phyloP scores from a whole-genome alignment of 2,888 invertebrate genomes.

The Hartigia nigra region DNA sequence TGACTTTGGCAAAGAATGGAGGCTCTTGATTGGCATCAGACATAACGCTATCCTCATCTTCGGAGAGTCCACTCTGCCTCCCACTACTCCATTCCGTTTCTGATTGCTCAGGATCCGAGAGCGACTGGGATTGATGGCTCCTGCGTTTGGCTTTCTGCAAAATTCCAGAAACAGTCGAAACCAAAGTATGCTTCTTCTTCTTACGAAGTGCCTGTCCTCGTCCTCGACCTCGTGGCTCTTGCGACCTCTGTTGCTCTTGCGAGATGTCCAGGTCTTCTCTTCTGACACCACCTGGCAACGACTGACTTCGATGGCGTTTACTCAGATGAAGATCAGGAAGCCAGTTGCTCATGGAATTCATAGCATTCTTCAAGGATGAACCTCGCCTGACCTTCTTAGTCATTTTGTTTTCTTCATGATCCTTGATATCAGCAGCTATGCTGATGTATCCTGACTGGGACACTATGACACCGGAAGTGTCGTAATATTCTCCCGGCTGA shows the following conservation, averaged over 20 bases:
- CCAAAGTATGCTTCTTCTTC: conserved; percentile 84
- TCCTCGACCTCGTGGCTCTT: conserved; percentile 41
- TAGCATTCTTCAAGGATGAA: conserved; percentile 80
- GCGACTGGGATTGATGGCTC: conserved; percentile 71
- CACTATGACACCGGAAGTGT: conserved; percentile 74
- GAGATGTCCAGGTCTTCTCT: conserved; percentile 67
- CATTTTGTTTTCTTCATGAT: conserved; percentile 68
- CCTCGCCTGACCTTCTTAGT: conserved; percentile 77
- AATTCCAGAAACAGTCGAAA: conserved; percentile 86
- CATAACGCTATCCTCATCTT: conserved; percentile 78
- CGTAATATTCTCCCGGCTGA: conserved; percentile 65
- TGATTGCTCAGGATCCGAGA: conserved; percentile 82
- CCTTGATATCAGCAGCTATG: conserved; percentile 76
- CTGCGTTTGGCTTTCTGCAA: conserved; percentile 85
- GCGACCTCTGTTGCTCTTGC: conserved; percentile 43
- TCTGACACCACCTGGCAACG: conserved; percentile 79
- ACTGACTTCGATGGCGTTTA: conserved; percentile 84
- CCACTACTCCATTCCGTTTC: conserved; percentile 81
- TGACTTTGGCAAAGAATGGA: conserved; percentile 75
- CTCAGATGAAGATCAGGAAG: conserved; percentile 83
- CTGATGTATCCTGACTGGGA: conserved; percentile 84
- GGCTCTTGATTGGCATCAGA: conserved; percentile 76
- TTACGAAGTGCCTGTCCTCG: conserved; percentile 64
- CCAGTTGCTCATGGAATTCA: conserved; percentile 84
- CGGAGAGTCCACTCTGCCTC: conserved; percentile 75